Evolutionary conservation across 2,888 invertebrate species (phyloP).

Genomic region (Xestia ashworthii): DNA sequence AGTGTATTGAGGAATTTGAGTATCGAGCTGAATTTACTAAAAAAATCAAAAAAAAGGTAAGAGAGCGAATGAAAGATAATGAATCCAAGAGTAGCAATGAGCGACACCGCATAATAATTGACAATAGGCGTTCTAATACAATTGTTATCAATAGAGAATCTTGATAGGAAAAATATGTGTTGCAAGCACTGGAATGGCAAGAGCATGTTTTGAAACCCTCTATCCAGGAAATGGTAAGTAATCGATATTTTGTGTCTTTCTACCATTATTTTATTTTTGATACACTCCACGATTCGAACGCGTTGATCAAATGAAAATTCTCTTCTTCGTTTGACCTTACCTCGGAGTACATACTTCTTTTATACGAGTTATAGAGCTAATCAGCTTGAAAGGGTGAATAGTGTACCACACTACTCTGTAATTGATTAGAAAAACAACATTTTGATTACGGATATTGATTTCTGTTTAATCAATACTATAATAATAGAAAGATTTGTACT

Average conservation of each 20-base stretch:
- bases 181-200: constrained; percentile 13
- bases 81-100: constrained; percentile 16
- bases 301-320: neutral
- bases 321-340: neutral
- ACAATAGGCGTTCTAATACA: constrained; percentile 23
- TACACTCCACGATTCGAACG: neutral
- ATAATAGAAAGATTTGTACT: too few relatives aligned
- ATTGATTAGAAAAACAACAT: neutral
- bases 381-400: neutral
- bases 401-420: neutral
- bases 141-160: constrained; percentile 15
- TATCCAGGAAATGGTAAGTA: constrained; percentile 23
- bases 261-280: neutral
- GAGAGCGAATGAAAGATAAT: neutral
- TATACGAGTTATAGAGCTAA: neutral
- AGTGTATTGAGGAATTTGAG: neutral
- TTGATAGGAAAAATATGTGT: constrained; percentile 22
- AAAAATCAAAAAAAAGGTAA: too few relatives aligned
- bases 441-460: neutral
- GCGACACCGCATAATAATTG: neutral
- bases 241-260: neutral
- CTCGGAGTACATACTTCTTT: neutral
- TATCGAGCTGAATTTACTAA: neutral
- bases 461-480: too few relatives aligned
- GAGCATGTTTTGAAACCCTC: constrained; percentile 17